Evolutionary conservation across 2,113 vertebrate genomes (phyloP).

Genomic region (Laticauda laticaudata): DNA sequence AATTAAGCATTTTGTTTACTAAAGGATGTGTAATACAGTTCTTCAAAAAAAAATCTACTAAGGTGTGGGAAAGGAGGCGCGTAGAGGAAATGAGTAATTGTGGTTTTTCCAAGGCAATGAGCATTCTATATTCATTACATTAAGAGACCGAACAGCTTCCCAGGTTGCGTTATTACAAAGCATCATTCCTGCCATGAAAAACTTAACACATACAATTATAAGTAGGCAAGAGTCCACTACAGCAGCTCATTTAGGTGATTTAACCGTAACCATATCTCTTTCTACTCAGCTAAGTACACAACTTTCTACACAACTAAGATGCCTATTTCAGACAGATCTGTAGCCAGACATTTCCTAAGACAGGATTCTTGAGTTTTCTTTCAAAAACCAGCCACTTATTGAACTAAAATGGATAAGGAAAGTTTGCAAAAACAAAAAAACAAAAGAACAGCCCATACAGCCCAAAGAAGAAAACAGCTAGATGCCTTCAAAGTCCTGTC

Average conservation of each 20-base stretch:
- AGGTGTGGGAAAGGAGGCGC: no score
- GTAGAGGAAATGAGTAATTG: neutral
- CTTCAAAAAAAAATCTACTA: neutral
- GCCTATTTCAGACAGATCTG: neutral
- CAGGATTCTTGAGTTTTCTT: neutral
- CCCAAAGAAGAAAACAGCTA: neutral
- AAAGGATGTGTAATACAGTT: neutral
- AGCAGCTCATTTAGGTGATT: no score
- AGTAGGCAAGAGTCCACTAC: slow-evolving; percentile 25
- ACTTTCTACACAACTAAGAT: no score
- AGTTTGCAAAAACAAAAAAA: neutral
- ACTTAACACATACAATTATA: slow-evolving; percentile 64
- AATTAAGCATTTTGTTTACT: neutral
- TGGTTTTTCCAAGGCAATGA: neutral
- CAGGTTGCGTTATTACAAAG: slow-evolving; percentile 45
- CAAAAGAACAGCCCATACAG: neutral
- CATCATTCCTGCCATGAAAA: slow-evolving; percentile 58
- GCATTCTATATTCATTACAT: neutral
- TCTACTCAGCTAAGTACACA: no score
- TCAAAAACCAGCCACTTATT: neutral
- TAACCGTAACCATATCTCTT: neutral
- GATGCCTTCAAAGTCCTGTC: neutral
- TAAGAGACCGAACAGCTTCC: slow-evolving; percentile 17
- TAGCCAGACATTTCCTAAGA: neutral
- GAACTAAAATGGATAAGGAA: neutral